These are phyloP conservation scores for Heliconius charithonia DNA, from an alignment of 2,888 invertebrate species.

Conservation along the genomic window DNA sequence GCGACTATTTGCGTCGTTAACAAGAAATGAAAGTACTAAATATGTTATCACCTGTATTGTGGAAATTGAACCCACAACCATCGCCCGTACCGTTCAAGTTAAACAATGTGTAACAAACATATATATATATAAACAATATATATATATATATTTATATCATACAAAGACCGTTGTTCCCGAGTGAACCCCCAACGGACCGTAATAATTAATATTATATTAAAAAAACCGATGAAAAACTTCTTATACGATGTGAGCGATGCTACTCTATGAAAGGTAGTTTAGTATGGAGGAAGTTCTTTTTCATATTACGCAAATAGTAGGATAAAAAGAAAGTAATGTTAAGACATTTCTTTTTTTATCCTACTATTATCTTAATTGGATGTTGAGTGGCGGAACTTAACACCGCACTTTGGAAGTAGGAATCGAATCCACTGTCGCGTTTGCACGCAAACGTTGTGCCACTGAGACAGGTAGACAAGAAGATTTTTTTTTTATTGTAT, in stretches of 20 bases:
- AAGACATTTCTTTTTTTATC: too few relatives aligned
- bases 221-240: slow-evolving; percentile 57
- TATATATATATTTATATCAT: not conserved
- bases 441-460: too few relatives aligned
- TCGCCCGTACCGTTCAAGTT: not conserved
- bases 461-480: too few relatives aligned
- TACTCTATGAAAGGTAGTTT: slow-evolving; percentile 31
- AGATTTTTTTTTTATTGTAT: too few relatives aligned
- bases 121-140: too few relatives aligned
- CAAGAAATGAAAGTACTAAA: not conserved
- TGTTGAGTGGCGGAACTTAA: too few relatives aligned
- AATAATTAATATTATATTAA: slow-evolving; percentile 68
- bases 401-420: too few relatives aligned
- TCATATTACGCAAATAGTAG: too few relatives aligned
- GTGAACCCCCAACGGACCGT: slow-evolving; percentile 48
- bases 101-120: not conserved
- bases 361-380: too few relatives aligned
- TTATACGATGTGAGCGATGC: slow-evolving; percentile 48
- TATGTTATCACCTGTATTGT: not conserved
- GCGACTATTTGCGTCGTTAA: too few relatives aligned
- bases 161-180: slow-evolving; percentile 21
- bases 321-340: too few relatives aligned
- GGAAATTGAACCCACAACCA: not conserved
- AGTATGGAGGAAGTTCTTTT: slow-evolving; percentile 45
- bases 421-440: too few relatives aligned